Base-by-base conservation (phyloP, 2,797 vertebrate genomes). In the Alosa sapidissima region DNA sequence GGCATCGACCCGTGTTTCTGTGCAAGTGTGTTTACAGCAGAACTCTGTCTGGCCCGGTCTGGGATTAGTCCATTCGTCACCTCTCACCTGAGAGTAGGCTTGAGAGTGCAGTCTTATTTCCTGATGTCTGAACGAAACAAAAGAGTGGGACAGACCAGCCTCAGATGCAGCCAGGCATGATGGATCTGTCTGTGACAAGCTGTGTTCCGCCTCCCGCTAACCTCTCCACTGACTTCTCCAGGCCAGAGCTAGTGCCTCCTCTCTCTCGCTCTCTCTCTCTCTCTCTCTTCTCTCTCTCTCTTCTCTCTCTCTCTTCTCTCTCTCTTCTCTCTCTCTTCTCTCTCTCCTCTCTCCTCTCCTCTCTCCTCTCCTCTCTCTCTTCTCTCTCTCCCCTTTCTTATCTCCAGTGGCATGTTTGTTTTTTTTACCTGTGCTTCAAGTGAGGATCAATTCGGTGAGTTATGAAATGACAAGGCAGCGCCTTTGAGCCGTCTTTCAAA, bases 371-470 rank as follows among this genome's bases (percentile, higher is more conserved):
- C 51, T 48, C 72, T 33, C 78, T 62, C 81, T 72, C 75, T n/a
- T 86, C 83, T 81, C 48, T 21, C 52, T 82, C 41, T 62, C 85
- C 9, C 84, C 81, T 48, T 3, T 90, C 89, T 91, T 89, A 91
- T 93, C 91, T 89, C 83, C 89, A 90, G 82, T 51, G 86, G 87
- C 88, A 88, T 90, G 89, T 93, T 93, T 94, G 89, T 93, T 89
- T 93, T 89, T 93, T 87, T 92, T 85, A 82, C 75, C 84, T 87
- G 87, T 87, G 84, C 91, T 89, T 85, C 92, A 85, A 91, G 81
- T 86, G 84, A 82, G 86, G 92, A 96, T 96, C 94, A 93, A 94
- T 94, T 93, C 85, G 83, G 86, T 94, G 94, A 95, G 91, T 95
- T 95, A 96, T 96, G 94, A 94, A 94, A 93, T 93, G 93, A 94